Percentiles rank a stretch among this genome's conserved stretches.
These are phyloP conservation scores for Anhinga rufa DNA, from an alignment of 2,113 vertebrate genomes.

Conservation along the genomic window DNA sequence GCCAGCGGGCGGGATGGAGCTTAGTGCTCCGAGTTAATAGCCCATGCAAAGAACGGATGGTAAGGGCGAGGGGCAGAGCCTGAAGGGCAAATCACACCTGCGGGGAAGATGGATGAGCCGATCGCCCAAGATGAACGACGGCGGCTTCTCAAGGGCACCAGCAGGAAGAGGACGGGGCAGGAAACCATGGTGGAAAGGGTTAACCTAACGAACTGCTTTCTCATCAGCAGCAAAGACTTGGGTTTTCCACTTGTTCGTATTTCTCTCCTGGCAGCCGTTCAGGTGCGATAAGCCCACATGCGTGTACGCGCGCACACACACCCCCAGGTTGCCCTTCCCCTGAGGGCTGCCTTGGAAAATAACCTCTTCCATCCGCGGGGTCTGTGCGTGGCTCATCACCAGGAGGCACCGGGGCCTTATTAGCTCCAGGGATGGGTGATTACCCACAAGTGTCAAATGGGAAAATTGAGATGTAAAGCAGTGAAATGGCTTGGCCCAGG, in stretches of 20 bases:
- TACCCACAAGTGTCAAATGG: not conserved
- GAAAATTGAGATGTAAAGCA: not conserved
- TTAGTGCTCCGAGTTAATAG: not conserved
- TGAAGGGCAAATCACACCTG: not conserved
- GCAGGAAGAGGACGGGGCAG: not conserved
- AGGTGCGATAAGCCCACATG: not conserved
- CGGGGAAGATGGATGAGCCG: not conserved
- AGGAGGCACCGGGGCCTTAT: not conserved
- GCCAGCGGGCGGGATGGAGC: not conserved
- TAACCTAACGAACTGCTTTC: accelerated
- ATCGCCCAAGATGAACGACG: accelerated
- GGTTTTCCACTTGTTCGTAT: not conserved
- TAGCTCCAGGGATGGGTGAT: not conserved
- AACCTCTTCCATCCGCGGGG: not conserved
- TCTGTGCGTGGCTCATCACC: not conserved
- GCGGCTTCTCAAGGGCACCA: not conserved
- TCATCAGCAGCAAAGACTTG: not conserved
- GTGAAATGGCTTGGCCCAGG: not conserved
- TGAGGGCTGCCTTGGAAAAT: not conserved
- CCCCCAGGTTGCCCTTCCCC: not conserved
- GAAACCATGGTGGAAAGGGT: accelerated
- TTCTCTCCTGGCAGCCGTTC: not conserved
- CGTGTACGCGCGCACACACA: not conserved
- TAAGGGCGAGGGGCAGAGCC: not conserved
- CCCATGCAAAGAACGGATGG: not conserved